Evolutionary conservation across 1,140 invertebrate genomes (phyloP).

Genomic region (Ridgeia piscesae): DNA sequence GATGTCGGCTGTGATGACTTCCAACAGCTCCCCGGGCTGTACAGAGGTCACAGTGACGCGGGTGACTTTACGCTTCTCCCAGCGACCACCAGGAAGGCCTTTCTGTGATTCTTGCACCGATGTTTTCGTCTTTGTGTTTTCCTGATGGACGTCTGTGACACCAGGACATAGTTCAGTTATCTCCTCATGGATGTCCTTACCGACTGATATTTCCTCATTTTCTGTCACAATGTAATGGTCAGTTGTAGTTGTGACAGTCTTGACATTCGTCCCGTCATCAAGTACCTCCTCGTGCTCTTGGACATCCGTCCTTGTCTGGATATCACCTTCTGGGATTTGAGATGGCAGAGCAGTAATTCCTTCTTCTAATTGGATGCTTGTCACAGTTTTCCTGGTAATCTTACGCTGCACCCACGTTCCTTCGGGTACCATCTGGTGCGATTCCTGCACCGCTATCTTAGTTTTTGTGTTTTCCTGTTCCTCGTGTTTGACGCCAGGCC

Average conservation of each 20-base stretch:
- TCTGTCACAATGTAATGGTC: neutral
- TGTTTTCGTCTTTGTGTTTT: constrained; percentile 10
- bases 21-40: neutral
- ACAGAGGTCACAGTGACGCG: neutral
- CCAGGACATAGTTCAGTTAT: constrained; percentile 18
- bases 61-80: constrained; percentile 26
- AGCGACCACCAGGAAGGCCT: neutral
- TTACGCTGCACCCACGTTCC: constrained; percentile 29
- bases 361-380: neutral
- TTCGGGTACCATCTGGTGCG: constrained; percentile 23
- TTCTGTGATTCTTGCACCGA: constrained; percentile 30
- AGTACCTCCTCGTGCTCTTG: too few relatives aligned
- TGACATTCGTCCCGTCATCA: neutral
- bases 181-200: constrained; percentile 23
- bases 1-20: neutral
- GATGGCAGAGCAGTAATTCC: neutral
- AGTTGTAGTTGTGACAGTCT: neutral
- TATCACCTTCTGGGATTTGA: neutral
- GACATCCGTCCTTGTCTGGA: neutral
- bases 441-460: constrained; percentile 25
- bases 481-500: constrained; percentile 14
- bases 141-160: neutral
- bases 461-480: constrained; percentile 24
- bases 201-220: constrained; percentile 14
- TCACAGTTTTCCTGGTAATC: constrained; percentile 9